phyloP scores from a whole-genome alignment of 2,797 vertebrate genomes.

The Amblyopsis hoosieri region DNA sequence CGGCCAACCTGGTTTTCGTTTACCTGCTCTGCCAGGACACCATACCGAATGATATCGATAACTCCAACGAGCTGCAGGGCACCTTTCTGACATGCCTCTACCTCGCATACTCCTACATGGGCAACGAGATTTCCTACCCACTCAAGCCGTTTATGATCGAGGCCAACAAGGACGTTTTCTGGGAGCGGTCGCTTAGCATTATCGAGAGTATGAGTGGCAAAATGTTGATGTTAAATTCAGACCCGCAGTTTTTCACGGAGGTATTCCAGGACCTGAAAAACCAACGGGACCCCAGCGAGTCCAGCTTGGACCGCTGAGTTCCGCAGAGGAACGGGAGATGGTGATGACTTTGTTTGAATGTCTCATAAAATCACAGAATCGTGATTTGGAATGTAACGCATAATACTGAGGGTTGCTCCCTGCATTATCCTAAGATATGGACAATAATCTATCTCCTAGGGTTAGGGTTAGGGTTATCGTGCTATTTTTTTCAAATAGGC shows the following conservation, averaged over 20 bases:
- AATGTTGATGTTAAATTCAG: constrained; percentile 95
- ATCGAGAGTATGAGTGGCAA: constrained; percentile 92
- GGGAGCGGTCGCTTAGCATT: constrained; percentile 90
- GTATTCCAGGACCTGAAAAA: constrained; percentile 97
- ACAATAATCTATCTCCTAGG: constrained; percentile 33
- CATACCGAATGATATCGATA: constrained; percentile 83
- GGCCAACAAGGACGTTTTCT: constrained; percentile 92
- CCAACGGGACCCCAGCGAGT: constrained; percentile 81
- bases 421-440: constrained; percentile 17
- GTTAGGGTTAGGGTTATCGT: constrained; percentile 31
- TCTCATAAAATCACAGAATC: constrained; percentile 10
- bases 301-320: constrained; percentile 88
- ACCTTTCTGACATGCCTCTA: constrained; percentile 95
- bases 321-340: constrained; percentile 5
- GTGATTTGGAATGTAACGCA: constrained; percentile 49
- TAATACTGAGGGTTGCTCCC: constrained; percentile 7
- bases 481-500: constrained; percentile 57
- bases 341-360: constrained; percentile 28
- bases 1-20: constrained; percentile 95
- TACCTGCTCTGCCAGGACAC: constrained; percentile 93
- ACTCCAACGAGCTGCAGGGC: constrained; percentile 87
- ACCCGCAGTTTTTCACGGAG: constrained; percentile 97
- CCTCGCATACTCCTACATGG: constrained; percentile 97
- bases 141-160: constrained; percentile 96
- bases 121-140: constrained; percentile 98